A percentile compares a stretch with the other conserved stretches of the same genome.
phyloP scores from a whole-genome alignment of 2,113 vertebrate genomes.

The Callospermophilus lateralis region DNA sequence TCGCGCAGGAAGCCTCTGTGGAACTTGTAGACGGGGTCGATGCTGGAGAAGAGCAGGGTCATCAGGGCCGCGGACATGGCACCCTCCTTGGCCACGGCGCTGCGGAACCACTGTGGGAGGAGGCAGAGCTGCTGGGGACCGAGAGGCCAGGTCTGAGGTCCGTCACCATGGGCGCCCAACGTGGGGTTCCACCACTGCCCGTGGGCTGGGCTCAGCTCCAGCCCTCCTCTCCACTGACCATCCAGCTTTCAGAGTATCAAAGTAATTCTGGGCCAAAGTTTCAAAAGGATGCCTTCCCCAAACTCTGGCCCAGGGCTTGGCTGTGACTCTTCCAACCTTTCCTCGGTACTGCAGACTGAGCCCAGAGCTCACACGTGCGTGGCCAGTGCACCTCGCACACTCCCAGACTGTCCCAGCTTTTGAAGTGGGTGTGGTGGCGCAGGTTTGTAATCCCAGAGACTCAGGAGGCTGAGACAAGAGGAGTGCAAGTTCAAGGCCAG shows the following conservation, averaged over 20 bases:
- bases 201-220: fast-evolving
- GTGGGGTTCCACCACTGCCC: background rate
- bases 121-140: background rate
- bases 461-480: too few relatives aligned
- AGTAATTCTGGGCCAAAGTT: background rate
- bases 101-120: slow-evolving; percentile 95
- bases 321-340: background rate
- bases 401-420: background rate
- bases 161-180: background rate
- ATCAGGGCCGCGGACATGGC: slow-evolving; percentile 94
- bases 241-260: background rate
- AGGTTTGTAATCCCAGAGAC: too few relatives aligned
- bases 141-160: background rate
- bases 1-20: slow-evolving; percentile 96
- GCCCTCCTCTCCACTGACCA: background rate
- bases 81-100: slow-evolving; percentile 94
- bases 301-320: background rate
- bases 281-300: background rate
- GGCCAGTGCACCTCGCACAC: background rate
- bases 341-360: background rate
- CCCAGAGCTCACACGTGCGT: too few relatives aligned
- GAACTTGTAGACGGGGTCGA: slow-evolving; percentile 97
- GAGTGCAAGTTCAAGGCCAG: too few relatives aligned
- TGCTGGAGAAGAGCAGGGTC: slow-evolving; percentile 96
- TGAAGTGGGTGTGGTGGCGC: too few relatives aligned